phyloP scores from a whole-genome alignment of 2,888 invertebrate species.

The Fissipunctia ypsillon region DNA sequence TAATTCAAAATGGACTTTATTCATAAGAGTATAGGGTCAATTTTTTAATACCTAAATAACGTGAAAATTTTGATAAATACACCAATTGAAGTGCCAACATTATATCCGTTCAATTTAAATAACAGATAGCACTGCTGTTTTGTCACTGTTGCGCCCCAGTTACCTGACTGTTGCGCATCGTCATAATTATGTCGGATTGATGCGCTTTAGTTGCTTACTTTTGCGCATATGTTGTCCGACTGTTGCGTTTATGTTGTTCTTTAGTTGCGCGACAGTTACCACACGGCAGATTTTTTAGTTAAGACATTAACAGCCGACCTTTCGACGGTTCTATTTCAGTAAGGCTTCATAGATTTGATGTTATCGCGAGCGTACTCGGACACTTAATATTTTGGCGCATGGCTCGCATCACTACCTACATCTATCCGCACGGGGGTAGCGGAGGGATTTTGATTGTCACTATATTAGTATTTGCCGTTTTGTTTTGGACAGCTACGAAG shows the following conservation, averaged over 20 bases:
- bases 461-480: conserved; percentile 82
- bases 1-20: neutral
- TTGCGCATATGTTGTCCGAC: neutral
- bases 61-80: neutral
- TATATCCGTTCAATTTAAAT: neutral
- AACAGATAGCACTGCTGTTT: neutral
- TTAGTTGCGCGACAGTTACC: neutral
- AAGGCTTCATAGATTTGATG: conserved; percentile 66
- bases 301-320: conserved; percentile 34
- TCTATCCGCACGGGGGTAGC: conserved; percentile 65
- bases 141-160: neutral
- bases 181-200: neutral
- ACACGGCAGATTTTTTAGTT: neutral
- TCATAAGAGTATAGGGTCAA: neutral
- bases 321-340: conserved; percentile 77
- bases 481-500: conserved; percentile 84
- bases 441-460: conserved; percentile 72
- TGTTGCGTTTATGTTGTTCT: neutral
- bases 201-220: neutral
- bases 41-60: neutral
- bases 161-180: neutral
- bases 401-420: conserved; percentile 69
- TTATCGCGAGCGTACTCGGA: conserved; percentile 73
- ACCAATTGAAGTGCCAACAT: neutral
- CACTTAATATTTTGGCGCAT: conserved; percentile 78